Evolutionary conservation across 2,888 invertebrate genomes (phyloP).

Genomic region (Morpho helenor): DNA sequence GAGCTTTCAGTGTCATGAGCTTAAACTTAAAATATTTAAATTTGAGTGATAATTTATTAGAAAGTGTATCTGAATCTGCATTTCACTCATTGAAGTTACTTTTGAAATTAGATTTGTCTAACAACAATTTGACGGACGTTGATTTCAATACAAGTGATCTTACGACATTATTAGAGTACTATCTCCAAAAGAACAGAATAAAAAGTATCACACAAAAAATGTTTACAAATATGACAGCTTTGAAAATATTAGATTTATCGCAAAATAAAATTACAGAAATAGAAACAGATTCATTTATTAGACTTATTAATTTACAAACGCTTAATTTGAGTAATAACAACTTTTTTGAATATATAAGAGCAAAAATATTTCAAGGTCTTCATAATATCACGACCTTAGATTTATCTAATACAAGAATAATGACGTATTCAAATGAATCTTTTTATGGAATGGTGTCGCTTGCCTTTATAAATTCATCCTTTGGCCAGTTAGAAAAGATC

Average conservation of each 20-base stretch:
- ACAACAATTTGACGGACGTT: slow-evolving; percentile 14
- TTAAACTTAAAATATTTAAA: slow-evolving; percentile 13
- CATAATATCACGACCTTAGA: slow-evolving; percentile 4
- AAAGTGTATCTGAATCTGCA: slow-evolving; percentile 11
- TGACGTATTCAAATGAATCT: slow-evolving; percentile 11
- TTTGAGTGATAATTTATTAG: slow-evolving; percentile 18
- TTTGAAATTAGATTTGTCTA: slow-evolving; percentile 18
- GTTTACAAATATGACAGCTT: slow-evolving; percentile 9
- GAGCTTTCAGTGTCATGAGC: slow-evolving; percentile 17
- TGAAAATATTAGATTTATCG: slow-evolving; percentile 15
- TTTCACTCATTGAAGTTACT: slow-evolving; percentile 14
- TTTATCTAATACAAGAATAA: slow-evolving; percentile 9
- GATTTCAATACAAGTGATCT: slow-evolving; percentile 16
- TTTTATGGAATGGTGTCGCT: slow-evolving; percentile 7
- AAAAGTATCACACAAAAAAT: slow-evolving; percentile 12
- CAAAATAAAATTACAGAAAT: slow-evolving; percentile 14
- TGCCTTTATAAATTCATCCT: slow-evolving; percentile 11
- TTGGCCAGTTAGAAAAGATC: slow-evolving; percentile 13
- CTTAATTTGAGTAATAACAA: slow-evolving; percentile 13
- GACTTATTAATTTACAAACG: slow-evolving; percentile 10
- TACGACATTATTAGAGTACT: slow-evolving; percentile 14
- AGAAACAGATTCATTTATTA: slow-evolving; percentile 13
- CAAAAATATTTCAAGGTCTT: slow-evolving; percentile 13
- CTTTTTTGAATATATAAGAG: slow-evolving; percentile 4
- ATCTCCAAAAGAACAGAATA: slow-evolving; percentile 16